These are phyloP conservation scores for Julus scanicus DNA, from an alignment of 2,888 invertebrate species.

Conservation along the genomic window DNA sequence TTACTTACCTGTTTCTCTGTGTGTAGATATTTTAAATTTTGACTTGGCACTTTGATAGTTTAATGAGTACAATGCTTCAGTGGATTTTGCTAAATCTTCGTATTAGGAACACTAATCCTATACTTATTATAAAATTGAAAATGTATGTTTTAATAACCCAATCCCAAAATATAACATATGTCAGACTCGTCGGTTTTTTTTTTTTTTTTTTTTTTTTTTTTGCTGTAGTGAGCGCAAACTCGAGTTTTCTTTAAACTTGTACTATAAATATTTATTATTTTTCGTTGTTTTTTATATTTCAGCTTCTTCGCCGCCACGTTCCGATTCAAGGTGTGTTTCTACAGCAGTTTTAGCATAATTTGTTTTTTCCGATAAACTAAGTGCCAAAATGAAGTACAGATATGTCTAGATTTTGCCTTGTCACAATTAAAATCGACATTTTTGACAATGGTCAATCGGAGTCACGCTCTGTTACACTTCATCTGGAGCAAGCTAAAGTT, in stretches of 20 bases:
- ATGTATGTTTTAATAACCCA: not conserved
- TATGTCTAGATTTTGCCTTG: not conserved
- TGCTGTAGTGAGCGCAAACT: not conserved
- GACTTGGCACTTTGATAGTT: not conserved
- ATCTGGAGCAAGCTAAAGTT: not conserved
- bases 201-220: not conserved
- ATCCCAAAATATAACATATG: not conserved
- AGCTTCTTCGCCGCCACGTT: not conserved
- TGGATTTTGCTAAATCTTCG: not conserved
- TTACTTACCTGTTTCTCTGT: not conserved
- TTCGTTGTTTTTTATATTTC: not conserved
- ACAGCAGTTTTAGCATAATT: not conserved
- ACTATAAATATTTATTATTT: conserved; percentile 10
- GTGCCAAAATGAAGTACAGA: not conserved
- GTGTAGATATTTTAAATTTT: not conserved
- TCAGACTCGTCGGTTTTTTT: not conserved
- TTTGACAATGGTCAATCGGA: not conserved
- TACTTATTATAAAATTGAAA: not conserved
- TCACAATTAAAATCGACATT: conserved; percentile 17
- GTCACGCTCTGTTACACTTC: not conserved
- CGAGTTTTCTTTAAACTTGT: not conserved
- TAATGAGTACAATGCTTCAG: not conserved
- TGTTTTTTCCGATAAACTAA: not conserved
- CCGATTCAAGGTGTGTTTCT: conserved; percentile 15
- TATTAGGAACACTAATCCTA: not conserved